Evolutionary conservation across 2,888 invertebrate species (phyloP).

Genomic region (Hypsopygia costalis): DNA sequence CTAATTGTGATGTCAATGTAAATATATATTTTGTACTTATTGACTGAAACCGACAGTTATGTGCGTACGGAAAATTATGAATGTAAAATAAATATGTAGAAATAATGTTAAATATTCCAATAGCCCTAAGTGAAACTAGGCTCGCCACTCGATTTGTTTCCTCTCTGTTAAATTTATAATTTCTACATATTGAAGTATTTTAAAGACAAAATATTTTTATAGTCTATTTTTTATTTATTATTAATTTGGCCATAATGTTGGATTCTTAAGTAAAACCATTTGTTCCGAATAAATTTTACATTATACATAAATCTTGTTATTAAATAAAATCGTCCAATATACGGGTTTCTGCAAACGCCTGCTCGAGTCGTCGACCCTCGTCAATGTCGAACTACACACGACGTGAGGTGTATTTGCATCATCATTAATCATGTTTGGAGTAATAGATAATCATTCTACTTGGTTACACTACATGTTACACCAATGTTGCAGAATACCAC

Average conservation of each 20-base stretch:
- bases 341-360: too few relatives aligned
- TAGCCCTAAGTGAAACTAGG: conserved; percentile 7
- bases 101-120: conserved; percentile 7
- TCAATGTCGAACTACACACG: too few relatives aligned
- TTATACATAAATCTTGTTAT: conserved; percentile 10
- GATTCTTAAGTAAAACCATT: conserved; percentile 39
- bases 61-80: conserved; percentile 11
- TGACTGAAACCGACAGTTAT: conserved; percentile 35
- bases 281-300: conserved; percentile 66
- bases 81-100: conserved; percentile 3
- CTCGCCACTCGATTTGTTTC: conserved; percentile 5
- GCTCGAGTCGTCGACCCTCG: too few relatives aligned
- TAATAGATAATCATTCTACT: too few relatives aligned
- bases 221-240: conserved; percentile 61
- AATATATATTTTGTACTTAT: conserved; percentile 69
- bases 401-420: too few relatives aligned
- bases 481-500: too few relatives aligned
- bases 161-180: conserved; percentile 7
- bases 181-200: conserved; percentile 33
- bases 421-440: too few relatives aligned
- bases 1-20: conserved; percentile 55
- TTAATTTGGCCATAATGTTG: conserved; percentile 44
- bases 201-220: conserved; percentile 68
- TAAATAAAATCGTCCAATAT: too few relatives aligned
- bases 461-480: too few relatives aligned